Conservation (phyloP, 2,797 vertebrate species). For the Protosalanx chinensis region DNA sequence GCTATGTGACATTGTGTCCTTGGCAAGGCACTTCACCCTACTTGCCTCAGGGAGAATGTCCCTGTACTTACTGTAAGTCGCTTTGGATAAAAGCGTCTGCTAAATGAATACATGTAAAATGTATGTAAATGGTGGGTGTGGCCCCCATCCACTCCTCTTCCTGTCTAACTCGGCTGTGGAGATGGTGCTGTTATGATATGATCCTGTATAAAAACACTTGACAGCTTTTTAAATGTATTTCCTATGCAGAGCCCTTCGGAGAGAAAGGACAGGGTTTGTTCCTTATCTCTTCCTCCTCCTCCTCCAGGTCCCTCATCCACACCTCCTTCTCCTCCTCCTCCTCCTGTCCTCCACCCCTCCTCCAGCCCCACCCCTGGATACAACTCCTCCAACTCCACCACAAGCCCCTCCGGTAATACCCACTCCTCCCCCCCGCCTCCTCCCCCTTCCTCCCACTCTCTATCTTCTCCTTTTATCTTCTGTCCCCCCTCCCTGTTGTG, state of each 20-base stretch:
- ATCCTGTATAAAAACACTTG: too few relatives aligned
- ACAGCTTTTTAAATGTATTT: background rate
- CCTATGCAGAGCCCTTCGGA: constrained; percentile 63
- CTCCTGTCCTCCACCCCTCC: constrained; percentile 48
- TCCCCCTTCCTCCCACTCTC: background rate
- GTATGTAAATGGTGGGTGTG: background rate
- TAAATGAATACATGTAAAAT: background rate
- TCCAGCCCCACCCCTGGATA: constrained; percentile 34
- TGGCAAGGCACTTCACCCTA: too few relatives aligned
- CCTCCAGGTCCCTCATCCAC: constrained; percentile 31
- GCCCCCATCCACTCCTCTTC: background rate
- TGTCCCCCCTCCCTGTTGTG: constrained; percentile 19
- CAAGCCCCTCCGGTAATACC: constrained; percentile 64
- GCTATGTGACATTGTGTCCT: too few relatives aligned
- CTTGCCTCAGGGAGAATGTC: too few relatives aligned
- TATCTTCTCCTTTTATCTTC: background rate
- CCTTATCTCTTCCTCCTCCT: constrained; percentile 31
- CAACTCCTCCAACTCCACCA: constrained; percentile 52
- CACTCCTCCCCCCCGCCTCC: background rate
- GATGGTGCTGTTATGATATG: too few relatives aligned
- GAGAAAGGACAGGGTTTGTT: constrained; percentile 43
- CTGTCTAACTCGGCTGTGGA: background rate
- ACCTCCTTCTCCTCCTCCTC: constrained; percentile 38
- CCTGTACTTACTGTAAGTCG: too few relatives aligned
- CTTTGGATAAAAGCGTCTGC: too few relatives aligned